These are phyloP conservation scores for Dipodomys stephensi DNA, from an alignment of 2,113 vertebrate species.

Conservation along the genomic window DNA sequence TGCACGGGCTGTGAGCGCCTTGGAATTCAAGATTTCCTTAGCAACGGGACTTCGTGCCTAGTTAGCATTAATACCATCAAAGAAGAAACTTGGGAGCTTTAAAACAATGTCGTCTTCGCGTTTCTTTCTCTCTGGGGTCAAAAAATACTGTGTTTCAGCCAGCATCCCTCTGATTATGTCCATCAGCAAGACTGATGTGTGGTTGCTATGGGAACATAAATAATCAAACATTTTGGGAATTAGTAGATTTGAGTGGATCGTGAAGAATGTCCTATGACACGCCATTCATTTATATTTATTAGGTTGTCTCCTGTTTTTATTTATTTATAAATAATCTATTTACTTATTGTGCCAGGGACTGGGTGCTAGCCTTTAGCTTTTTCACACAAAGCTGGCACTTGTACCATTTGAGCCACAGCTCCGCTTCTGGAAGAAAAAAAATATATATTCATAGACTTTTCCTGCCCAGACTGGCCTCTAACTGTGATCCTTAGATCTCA, in stretches of 20 bases:
- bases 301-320: background rate
- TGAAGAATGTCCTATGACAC: background rate
- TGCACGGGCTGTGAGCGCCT: rapidly evolving
- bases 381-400: too few relatives aligned
- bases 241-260: slow-evolving; percentile 47
- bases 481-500: too few relatives aligned
- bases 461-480: too few relatives aligned
- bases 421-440: too few relatives aligned
- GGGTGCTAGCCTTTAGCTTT: too few relatives aligned
- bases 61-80: background rate
- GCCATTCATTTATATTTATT: background rate
- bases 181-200: slow-evolving; percentile 48
- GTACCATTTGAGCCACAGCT: too few relatives aligned
- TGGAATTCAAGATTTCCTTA: background rate
- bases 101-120: background rate
- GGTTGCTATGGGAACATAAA: slow-evolving; percentile 65
- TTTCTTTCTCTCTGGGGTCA: slow-evolving; percentile 12
- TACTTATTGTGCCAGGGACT: too few relatives aligned
- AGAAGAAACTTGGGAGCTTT: background rate
- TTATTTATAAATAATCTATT: background rate
- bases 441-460: too few relatives aligned
- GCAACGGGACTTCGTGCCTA: background rate
- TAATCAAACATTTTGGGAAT: slow-evolving; percentile 67
- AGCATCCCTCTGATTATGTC: slow-evolving; percentile 15
- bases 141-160: slow-evolving; percentile 3